Percentiles rank a stretch among this genome's conserved stretches.
These are phyloP conservation scores for Ceraclea dissimilis DNA, from an alignment of 2,888 invertebrate species.

Conservation along the genomic window DNA sequence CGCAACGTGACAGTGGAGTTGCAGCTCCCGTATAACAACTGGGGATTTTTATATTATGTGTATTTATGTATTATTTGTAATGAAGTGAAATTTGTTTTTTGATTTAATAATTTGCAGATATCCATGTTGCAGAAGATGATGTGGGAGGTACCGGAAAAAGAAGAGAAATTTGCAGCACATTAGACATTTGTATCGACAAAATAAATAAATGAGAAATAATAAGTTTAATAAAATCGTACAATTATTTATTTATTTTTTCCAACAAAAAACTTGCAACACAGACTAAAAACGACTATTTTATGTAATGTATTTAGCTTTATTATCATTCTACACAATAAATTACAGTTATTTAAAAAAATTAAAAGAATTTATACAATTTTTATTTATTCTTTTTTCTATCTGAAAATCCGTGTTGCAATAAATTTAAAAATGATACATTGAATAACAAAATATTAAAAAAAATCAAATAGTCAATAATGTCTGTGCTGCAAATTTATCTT, in stretches of 20 bases:
- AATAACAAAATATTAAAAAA: slow-evolving; percentile 24
- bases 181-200: slow-evolving; percentile 33
- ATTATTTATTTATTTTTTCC: slow-evolving; percentile 1
- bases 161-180: slow-evolving; percentile 51
- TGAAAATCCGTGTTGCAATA: slow-evolving; percentile 6
- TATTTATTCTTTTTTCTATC: too few species aligned
- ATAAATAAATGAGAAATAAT: slow-evolving; percentile 23
- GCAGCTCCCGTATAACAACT: slow-evolving; percentile 16
- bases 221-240: slow-evolving; percentile 27
- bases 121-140: background rate
- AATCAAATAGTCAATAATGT: slow-evolving; percentile 40
- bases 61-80: background rate
- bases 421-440: background rate
- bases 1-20: slow-evolving; percentile 19
- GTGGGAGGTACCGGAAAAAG: slow-evolving; percentile 26
- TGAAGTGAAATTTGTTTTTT: background rate
- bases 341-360: too few species aligned
- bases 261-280: slow-evolving; percentile 16
- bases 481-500: slow-evolving; percentile 22
- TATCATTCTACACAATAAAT: too few species aligned
- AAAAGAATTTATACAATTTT: background rate
- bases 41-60: background rate
- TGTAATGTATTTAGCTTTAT: too few species aligned
- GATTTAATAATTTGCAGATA: background rate
- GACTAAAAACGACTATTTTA: slow-evolving; percentile 9